A percentile compares a stretch with the other conserved stretches of the same genome.
Evolutionary conservation across 1,140 invertebrate genomes (phyloP).

Genomic region (Achatina immaculata): DNA sequence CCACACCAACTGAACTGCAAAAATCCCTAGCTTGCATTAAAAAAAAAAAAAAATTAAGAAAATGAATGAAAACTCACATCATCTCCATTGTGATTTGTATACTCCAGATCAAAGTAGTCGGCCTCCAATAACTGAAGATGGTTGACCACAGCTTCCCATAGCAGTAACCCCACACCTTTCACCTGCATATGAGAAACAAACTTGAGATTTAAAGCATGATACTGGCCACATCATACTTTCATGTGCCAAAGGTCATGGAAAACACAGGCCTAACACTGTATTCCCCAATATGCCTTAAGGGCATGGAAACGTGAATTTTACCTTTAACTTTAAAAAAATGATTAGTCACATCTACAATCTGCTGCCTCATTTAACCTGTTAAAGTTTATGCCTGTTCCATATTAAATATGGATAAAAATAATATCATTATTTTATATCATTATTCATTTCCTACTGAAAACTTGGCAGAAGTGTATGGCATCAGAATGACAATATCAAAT

Average conservation of each 20-base stretch:
- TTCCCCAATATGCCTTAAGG: no score
- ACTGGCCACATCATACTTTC: no score
- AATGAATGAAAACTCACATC: slow-evolving; percentile 78
- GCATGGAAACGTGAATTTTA: no score
- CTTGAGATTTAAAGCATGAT: background rate
- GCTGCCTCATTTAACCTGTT: background rate
- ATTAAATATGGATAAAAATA: background rate
- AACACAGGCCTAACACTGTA: no score
- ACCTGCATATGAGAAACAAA: slow-evolving; percentile 80
- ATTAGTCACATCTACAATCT: background rate
- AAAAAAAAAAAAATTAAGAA: no score
- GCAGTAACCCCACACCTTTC: slow-evolving; percentile 90
- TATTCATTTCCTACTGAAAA: no score
- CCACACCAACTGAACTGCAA: background rate
- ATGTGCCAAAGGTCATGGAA: no score
- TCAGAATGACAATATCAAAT: no score
- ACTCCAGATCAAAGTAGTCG: slow-evolving; percentile 98
- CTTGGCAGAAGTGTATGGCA: no score
- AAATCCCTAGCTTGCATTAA: background rate
- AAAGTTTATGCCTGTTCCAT: background rate
- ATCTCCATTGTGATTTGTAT: slow-evolving; percentile 86
- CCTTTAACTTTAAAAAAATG: no score
- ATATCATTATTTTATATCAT: no score
- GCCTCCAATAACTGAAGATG: slow-evolving; percentile 95
- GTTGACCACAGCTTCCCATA: slow-evolving; percentile 97